Base-by-base conservation (phyloP, 2,888 invertebrate species). In the Melinaea menophilus region DNA sequence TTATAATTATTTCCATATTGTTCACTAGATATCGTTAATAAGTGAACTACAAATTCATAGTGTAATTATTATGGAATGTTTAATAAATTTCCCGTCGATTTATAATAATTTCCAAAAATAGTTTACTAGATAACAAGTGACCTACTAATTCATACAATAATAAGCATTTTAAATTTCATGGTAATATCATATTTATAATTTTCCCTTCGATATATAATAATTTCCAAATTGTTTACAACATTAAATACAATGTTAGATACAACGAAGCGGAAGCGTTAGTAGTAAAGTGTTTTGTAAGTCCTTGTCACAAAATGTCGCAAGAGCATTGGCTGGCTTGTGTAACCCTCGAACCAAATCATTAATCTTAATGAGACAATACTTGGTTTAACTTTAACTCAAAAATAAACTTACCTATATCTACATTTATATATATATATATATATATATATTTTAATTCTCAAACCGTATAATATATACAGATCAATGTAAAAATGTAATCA, bases 261-360 rank as follows among this genome's bases (percentile, higher is more conserved):
- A 55, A 56, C 51, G 54, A 60, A 58, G 48, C 62, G 59, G 64
- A 67, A 67, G 59, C 34, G 58, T 57, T 31, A 55, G 34, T 34
- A 35, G 34, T 22, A 22, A 22, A 22, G 1, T 61, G 56, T 61
- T 61, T 62, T 65, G 63, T 61, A 61, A 65, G 64, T 48, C 56
- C 61, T 65, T 63, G 65, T 65, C 64, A 61, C 61, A 61, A 59
- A 61, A 60, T 67, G 67, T 61, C 61, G 65, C 64, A 67, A 64
- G 64, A 61, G 61, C 57, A 63, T 55, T 65, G 46, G 63, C 59
- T 61, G 45, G 51, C 59, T 68, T 70, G 66, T 57, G 63, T 62
- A 68, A 68, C 63, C 59, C 56, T 55, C 61, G 61, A 56, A 63
- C 61, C 48, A 62, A 63, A 68, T 65, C 68, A 68, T 67, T 67